Conservation (phyloP, 2,797 vertebrate species). For the Pterois miles region DNA sequence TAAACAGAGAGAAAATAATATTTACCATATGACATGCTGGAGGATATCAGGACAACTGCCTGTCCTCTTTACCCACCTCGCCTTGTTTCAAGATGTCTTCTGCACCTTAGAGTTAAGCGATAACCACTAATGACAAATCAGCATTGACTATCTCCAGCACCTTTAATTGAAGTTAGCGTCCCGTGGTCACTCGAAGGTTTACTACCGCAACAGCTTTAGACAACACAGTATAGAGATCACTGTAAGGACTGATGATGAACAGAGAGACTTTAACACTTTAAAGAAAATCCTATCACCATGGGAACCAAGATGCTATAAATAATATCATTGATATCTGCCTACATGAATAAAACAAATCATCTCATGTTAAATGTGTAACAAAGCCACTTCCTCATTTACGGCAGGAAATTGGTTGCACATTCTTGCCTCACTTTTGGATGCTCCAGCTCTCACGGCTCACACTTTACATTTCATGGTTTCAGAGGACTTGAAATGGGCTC, state of each 20-base stretch:
- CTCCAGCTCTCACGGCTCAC: slow-evolving; percentile 11
- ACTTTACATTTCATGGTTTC: slow-evolving; percentile 37
- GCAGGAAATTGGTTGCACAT: slow-evolving; percentile 25
- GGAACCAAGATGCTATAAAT: slow-evolving; percentile 8
- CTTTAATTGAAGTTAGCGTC: slow-evolving; percentile 17
- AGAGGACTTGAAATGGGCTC: slow-evolving; percentile 49
- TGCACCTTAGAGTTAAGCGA: slow-evolving; percentile 15
- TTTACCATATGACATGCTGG: not conserved
- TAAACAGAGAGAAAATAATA: not conserved
- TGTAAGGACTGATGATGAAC: not conserved
- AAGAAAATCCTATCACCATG: not conserved
- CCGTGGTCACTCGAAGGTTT: not conserved
- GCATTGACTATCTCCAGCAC: slow-evolving; percentile 14
- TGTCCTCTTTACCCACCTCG: not conserved
- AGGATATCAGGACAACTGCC: not conserved
- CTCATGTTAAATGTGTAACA: slow-evolving; percentile 27
- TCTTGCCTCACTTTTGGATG: slow-evolving; percentile 48
- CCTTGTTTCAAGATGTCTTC: slow-evolving; percentile 1
- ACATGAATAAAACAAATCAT: not conserved
- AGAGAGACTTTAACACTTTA: not conserved
- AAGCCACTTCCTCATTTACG: slow-evolving; percentile 22
- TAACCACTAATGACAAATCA: slow-evolving; percentile 33
- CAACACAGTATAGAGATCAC: not conserved
- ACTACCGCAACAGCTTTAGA: not conserved
- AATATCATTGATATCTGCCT: not conserved